Conservation (phyloP, 2,888 invertebrate genomes). For the Hypercompe scribonia region DNA sequence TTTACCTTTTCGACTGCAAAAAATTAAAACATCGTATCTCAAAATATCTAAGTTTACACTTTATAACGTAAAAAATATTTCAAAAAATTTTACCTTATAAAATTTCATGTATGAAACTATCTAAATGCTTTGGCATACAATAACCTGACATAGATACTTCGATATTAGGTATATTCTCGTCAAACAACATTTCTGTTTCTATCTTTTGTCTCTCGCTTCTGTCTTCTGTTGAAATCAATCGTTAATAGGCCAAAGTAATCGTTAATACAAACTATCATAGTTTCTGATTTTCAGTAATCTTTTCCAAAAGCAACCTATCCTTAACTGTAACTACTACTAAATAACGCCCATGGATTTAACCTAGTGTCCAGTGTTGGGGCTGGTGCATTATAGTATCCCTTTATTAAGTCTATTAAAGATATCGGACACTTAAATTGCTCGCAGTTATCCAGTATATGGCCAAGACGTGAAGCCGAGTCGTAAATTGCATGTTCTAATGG, state of each 20-base stretch:
- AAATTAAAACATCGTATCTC: neutral
- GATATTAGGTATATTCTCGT: too few relatives aligned
- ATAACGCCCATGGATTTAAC: slow-evolving; percentile 74
- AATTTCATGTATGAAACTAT: too few relatives aligned
- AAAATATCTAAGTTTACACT: neutral
- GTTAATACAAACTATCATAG: neutral
- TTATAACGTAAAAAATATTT: neutral
- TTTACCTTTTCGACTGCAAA: too few relatives aligned
- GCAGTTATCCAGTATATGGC: slow-evolving; percentile 82
- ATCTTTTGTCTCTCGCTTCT: too few relatives aligned
- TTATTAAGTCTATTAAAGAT: slow-evolving; percentile 90
- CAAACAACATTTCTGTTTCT: too few relatives aligned
- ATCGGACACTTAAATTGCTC: slow-evolving; percentile 88
- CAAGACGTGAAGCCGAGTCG: slow-evolving; percentile 87
- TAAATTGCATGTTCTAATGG: slow-evolving; percentile 89
- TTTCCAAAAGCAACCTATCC: neutral
- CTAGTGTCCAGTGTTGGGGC: slow-evolving; percentile 65
- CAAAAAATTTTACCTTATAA: neutral
- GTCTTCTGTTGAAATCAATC: too few relatives aligned
- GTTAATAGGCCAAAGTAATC: neutral
- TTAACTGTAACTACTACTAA: slow-evolving; percentile 65
- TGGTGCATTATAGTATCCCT: slow-evolving; percentile 86
- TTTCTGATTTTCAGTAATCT: neutral
- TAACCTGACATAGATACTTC: too few relatives aligned
- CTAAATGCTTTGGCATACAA: too few relatives aligned